Conservation (phyloP, 2,113 vertebrate species). For the Lutjanus erythropterus region DNA sequence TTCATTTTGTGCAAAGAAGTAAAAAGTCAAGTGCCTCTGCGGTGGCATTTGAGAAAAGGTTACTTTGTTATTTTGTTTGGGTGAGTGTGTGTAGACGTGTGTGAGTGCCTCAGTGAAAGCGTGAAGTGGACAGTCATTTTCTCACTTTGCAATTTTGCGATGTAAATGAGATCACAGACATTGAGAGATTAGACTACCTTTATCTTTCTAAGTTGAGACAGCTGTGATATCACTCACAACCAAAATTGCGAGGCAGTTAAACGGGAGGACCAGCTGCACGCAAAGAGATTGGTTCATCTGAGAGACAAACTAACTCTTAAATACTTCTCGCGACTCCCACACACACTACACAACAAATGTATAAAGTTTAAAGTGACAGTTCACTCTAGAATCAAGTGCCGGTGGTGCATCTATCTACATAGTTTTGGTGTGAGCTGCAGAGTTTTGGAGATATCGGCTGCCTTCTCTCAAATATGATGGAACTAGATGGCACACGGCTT, state of each 20-base stretch:
- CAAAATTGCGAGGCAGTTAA: conserved; percentile 42
- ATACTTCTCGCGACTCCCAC: neutral
- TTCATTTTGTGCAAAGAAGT: conserved; percentile 47
- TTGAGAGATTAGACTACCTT: conserved; percentile 33
- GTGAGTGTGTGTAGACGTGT: neutral
- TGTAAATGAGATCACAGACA: conserved; percentile 56
- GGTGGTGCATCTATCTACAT: too few relatives aligned
- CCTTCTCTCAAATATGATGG: too few relatives aligned
- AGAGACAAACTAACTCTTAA: conserved; percentile 11
- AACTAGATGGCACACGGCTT: too few relatives aligned
- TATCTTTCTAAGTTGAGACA: conserved; percentile 37
- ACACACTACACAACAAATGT: neutral
- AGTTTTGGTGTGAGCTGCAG: too few relatives aligned
- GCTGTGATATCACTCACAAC: conserved; percentile 47
- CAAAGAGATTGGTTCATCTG: conserved; percentile 31
- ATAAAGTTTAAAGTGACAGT: too few relatives aligned
- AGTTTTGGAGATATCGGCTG: too few relatives aligned
- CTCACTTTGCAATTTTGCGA: conserved; percentile 43
- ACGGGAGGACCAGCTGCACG: conserved; percentile 24
- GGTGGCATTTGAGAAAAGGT: conserved; percentile 76
- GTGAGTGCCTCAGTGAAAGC: conserved; percentile 23
- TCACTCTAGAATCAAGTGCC: too few relatives aligned
- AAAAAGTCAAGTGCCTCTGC: conserved; percentile 60
- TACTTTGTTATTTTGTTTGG: conserved; percentile 60
- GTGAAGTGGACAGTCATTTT: conserved; percentile 47